Percentiles rank a stretch among this genome's conserved stretches.
These are phyloP conservation scores for Trachythela sp. DNA, from an alignment of 64 coral and sea anemone species.

Conservation along the genomic window DNA sequence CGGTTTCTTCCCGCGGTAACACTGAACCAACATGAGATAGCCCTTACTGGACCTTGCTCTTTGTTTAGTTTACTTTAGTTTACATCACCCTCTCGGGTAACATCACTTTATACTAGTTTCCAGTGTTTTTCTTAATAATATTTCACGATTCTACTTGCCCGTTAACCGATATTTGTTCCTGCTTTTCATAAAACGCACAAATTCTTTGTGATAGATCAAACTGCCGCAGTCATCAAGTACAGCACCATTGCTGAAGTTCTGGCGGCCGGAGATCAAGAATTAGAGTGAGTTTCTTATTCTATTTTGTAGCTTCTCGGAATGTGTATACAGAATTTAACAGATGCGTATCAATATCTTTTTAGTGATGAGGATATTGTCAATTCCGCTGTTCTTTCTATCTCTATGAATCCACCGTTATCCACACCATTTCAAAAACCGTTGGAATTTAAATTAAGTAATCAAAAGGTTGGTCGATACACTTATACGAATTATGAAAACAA, in stretches of 20 bases:
- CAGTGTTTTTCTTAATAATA: no score
- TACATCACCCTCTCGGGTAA: no score
- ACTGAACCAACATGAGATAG: no score
- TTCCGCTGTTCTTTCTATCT: slow-evolving; percentile 58
- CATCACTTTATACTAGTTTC: no score
- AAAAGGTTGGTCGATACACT: slow-evolving; percentile 28
- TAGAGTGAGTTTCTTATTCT: neutral
- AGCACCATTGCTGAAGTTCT: neutral
- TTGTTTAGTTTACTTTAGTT: no score
- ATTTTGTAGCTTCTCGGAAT: neutral
- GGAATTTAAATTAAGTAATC: slow-evolving; percentile 46
- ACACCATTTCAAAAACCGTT: slow-evolving; percentile 54
- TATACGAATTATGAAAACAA: neutral
- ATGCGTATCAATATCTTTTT: no score
- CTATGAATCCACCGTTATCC: slow-evolving; percentile 26
- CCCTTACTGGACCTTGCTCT: no score
- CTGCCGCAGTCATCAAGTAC: neutral
- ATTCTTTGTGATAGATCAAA: neutral
- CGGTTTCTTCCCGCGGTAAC: no score
- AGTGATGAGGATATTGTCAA: neutral
- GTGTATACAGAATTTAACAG: no score
- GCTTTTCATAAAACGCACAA: neutral
- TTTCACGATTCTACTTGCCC: no score
- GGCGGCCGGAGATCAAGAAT: neutral
- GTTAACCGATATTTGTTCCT: neutral